phyloP scores from a whole-genome alignment of 2,888 invertebrate genomes.

The Alviniconcha strummeri region DNA sequence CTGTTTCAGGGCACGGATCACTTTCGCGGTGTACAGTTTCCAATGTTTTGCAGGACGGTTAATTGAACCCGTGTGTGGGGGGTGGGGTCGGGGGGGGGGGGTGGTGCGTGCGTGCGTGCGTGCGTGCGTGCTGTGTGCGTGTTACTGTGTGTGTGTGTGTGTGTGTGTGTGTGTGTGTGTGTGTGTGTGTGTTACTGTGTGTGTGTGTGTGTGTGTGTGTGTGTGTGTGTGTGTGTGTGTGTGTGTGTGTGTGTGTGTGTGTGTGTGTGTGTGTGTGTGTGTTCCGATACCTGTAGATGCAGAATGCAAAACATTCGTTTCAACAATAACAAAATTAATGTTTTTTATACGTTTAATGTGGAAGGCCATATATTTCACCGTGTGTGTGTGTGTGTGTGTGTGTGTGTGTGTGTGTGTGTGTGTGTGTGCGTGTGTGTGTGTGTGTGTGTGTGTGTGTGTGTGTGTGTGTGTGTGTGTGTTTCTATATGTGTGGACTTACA shows the following conservation, averaged over 20 bases:
- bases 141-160: not conserved
- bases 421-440: too few species aligned
- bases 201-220: not conserved
- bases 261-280: not conserved
- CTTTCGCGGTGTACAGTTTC: not conserved
- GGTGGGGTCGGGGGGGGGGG: not conserved
- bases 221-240: not conserved
- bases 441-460: too few species aligned
- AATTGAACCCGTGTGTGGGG: not conserved
- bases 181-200: not conserved
- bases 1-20: not conserved
- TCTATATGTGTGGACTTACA: too few species aligned
- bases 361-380: too few species aligned
- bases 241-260: not conserved
- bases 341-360: too few species aligned
- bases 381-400: too few species aligned
- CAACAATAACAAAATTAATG: too few species aligned
- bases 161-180: not conserved
- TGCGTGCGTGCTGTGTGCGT: too few species aligned
- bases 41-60: not conserved
- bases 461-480: too few species aligned
- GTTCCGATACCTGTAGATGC: not conserved
- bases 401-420: too few species aligned
- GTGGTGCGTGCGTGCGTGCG: constrained; percentile 11
- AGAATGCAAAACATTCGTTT: too few species aligned